Evolutionary conservation across 2,113 vertebrate species (phyloP).

Genomic region (Calyptomena viridis): DNA sequence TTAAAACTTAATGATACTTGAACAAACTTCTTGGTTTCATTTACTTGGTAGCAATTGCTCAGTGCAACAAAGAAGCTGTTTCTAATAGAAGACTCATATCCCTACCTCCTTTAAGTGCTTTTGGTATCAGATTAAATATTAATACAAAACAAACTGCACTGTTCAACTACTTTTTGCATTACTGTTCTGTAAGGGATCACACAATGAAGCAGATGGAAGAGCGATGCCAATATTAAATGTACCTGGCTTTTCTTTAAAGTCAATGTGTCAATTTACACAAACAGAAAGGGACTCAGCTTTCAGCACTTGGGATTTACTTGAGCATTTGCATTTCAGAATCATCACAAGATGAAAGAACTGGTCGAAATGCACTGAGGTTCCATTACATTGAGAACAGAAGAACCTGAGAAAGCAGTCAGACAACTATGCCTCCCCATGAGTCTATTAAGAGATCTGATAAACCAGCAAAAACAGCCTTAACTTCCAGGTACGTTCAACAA

Average conservation of each 20-base stretch:
- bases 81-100: constrained; percentile 45
- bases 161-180: constrained; percentile 25
- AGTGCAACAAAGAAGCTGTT: constrained; percentile 44
- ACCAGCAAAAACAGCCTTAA: neutral
- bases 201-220: neutral
- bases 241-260: constrained; percentile 31
- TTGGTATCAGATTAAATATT: constrained; percentile 72
- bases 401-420: neutral
- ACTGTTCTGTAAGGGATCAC: constrained; percentile 22
- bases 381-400: neutral
- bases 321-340: neutral
- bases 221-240: constrained; percentile 12
- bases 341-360: neutral
- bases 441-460: neutral
- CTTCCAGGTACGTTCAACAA: neutral
- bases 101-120: constrained; percentile 70
- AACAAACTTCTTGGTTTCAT: constrained; percentile 58
- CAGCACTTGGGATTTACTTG: neutral
- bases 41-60: constrained; percentile 43
- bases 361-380: neutral
- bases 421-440: neutral
- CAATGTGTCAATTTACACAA: constrained; percentile 3
- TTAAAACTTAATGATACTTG: constrained; percentile 28
- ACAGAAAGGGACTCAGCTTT: neutral
- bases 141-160: constrained; percentile 64